phyloP scores from a whole-genome alignment of 2,888 invertebrate species.

The Pseudolycoriella hygida region DNA sequence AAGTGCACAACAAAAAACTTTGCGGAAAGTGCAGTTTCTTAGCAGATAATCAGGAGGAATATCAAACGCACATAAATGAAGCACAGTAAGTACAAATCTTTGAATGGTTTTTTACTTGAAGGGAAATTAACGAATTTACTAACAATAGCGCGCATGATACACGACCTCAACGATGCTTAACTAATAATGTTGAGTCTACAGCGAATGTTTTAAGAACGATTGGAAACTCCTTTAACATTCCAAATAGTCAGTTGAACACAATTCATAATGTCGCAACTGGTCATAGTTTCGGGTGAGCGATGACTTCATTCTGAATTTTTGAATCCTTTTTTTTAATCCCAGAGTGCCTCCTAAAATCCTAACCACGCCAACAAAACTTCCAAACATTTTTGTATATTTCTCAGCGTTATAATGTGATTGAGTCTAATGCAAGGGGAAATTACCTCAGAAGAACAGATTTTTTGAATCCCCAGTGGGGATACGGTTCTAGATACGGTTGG shows the following conservation, averaged over 20 bases:
- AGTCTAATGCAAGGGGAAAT: too few species aligned
- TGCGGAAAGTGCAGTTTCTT: conserved; percentile 79
- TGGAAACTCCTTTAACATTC: conserved; percentile 26
- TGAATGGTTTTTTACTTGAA: too few species aligned
- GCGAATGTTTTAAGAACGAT: conserved; percentile 27
- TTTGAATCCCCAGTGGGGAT: too few species aligned
- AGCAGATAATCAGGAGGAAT: conserved; percentile 65
- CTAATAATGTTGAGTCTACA: conserved; percentile 1
- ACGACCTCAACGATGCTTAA: neutral
- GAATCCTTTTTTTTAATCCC: too few species aligned
- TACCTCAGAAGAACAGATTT: too few species aligned
- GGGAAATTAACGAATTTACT: neutral
- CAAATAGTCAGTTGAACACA: conserved; percentile 28
- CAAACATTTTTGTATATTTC: too few species aligned
- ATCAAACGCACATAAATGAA: conserved; percentile 60
- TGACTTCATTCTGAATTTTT: conserved; percentile 1
- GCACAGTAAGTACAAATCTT: conserved; percentile 43
- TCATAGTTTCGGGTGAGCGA: conserved; percentile 9
- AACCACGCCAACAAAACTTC: too few species aligned
- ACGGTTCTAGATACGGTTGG: too few species aligned
- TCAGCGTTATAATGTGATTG: too few species aligned
- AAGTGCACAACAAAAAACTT: conserved; percentile 80
- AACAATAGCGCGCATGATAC: conserved; percentile 4
- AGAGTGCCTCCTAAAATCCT: too few species aligned
- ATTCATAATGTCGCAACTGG: conserved; percentile 19